Conservation (phyloP, 2,888 invertebrate genomes). For the Oscheius onirici region DNA sequence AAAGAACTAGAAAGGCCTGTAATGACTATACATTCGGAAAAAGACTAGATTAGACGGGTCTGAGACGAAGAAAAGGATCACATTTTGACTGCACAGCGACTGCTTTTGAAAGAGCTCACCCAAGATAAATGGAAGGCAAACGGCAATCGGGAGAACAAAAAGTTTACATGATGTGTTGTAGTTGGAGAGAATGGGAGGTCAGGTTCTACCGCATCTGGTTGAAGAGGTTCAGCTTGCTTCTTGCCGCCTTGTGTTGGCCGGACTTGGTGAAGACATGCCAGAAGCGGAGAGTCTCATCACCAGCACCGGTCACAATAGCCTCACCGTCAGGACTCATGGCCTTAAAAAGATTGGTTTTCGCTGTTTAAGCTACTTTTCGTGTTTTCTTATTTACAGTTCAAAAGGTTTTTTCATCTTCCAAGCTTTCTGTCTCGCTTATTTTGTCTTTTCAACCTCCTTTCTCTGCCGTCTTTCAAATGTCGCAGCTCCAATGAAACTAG, state of each 20-base stretch:
- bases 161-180: background rate
- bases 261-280: constrained; percentile 98
- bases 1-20: too few relatives aligned
- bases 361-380: too few relatives aligned
- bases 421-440: too few relatives aligned
- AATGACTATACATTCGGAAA: too few relatives aligned
- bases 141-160: background rate
- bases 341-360: constrained; percentile 48
- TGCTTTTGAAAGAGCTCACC: constrained; percentile 20
- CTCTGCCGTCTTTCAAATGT: too few relatives aligned
- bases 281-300: constrained; percentile 95
- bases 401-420: too few relatives aligned
- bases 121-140: constrained; percentile 1
- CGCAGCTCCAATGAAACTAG: too few relatives aligned
- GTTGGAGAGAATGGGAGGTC: background rate
- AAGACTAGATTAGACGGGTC: background rate
- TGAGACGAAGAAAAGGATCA: background rate
- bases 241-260: constrained; percentile 43
- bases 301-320: constrained; percentile 97
- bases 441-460: too few relatives aligned
- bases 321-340: constrained; percentile 98
- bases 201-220: constrained; percentile 49
- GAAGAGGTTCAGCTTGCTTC: constrained; percentile 55
- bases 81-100: constrained; percentile 11
- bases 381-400: too few relatives aligned